Base-by-base conservation (phyloP, 1,140 invertebrate genomes). In the Aphaenogaster floridana region DNA sequence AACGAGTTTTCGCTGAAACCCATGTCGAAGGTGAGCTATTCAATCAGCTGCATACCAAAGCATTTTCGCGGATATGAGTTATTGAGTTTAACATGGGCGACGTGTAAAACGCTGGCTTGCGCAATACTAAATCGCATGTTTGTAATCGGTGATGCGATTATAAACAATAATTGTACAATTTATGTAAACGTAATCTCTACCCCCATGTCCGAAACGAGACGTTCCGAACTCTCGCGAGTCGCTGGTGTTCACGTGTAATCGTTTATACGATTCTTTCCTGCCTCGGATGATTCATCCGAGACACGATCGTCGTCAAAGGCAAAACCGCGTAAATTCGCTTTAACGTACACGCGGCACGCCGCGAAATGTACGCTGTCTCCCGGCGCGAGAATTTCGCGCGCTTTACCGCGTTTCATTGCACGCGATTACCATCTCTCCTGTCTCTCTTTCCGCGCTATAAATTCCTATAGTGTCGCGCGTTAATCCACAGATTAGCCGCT, bases 361-460 rank as follows among this genome's bases (percentile, higher is more conserved):
- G 69, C 69, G 52, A 42, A 76, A 76, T 74, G 54, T 76, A 74
- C 15, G 80, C 52, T 79, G 63, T 77, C 71, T 63, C 72, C 34
- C 39, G 57, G 63, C 63, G 59, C 48, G 89, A 71, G 86, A 90
- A 90, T 86, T 91, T 90, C 90, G 86, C 71, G 76, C 76, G 74
- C 86, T 88, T 91, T 88, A 63, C 80, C 81, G 80, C 89, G 72
- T 91, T 86, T 88, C 89, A 88, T 78, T 78, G 69, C 71, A 71
- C 81, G 81, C 90, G 90, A 91, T 91, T 91, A 90, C 89, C 90
- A 91, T 91, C 90, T 88, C 59, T 68, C 64, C 59, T 66, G 86
- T 91, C 90, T 90, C 86, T 90, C 86, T 90, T 88, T 90, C 86
- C 89, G 86, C 90, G 87, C 89, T 91, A 91, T 91, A 91, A 91